These are phyloP conservation scores for Catharus ustulatus DNA, from an alignment of 2,797 vertebrate species.

Conservation along the genomic window DNA sequence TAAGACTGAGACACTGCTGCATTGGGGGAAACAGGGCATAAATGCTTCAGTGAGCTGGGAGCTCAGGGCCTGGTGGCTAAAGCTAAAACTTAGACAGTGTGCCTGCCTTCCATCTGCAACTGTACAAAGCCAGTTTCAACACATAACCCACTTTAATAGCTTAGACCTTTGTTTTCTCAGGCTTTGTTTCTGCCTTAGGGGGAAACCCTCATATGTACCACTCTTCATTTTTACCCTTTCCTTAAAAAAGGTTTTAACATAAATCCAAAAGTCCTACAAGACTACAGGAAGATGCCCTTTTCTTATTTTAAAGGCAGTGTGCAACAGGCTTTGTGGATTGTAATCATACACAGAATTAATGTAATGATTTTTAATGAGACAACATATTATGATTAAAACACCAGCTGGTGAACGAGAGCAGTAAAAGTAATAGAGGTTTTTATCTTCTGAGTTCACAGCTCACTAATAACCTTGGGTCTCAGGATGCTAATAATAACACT, in stretches of 20 bases:
- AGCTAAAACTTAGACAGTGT: neutral
- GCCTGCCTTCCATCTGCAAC: neutral
- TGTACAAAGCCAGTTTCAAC: neutral
- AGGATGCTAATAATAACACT: constrained; percentile 20
- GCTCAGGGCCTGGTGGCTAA: neutral
- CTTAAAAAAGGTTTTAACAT: neutral
- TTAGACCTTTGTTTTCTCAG: neutral
- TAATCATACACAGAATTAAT: neutral
- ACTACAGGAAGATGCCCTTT: neutral
- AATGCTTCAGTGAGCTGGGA: neutral
- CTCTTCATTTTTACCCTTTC: neutral
- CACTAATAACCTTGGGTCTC: constrained; percentile 30
- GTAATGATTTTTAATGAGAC: constrained; percentile 31
- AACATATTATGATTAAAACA: constrained; percentile 17
- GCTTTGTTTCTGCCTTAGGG: neutral
- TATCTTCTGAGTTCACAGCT: constrained; percentile 16
- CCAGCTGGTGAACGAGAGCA: constrained; percentile 14
- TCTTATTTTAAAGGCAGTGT: neutral
- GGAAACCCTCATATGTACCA: fast-evolving
- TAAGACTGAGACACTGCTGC: neutral
- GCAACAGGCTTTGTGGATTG: neutral
- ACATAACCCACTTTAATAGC: neutral
- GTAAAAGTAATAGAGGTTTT: constrained; percentile 17
- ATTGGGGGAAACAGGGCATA: fast-evolving
- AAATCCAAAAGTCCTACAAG: neutral